phyloP scores from a whole-genome alignment of 2,113 vertebrate species.

The Mohoua ochrocephala region DNA sequence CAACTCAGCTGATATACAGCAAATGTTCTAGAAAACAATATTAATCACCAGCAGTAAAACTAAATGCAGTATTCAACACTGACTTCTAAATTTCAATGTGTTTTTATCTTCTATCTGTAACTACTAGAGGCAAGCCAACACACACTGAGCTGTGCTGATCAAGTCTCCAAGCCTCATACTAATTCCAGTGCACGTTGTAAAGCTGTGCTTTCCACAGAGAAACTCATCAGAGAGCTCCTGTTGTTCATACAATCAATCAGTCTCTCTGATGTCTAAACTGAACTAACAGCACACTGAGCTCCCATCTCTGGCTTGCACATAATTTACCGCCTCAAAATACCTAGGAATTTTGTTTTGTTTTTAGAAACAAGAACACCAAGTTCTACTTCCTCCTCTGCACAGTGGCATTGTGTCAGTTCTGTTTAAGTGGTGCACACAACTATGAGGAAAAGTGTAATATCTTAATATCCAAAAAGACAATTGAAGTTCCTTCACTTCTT shows the following conservation, averaged over 20 bases:
- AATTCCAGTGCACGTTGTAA: accelerated
- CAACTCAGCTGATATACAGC: not conserved
- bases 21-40: not conserved
- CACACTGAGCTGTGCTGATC: not conserved
- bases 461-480: not conserved
- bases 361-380: not conserved
- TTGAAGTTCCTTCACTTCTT: not conserved
- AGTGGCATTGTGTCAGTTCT: not conserved
- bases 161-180: not conserved
- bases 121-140: not conserved
- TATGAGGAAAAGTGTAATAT: not conserved
- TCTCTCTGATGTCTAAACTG: not conserved
- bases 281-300: not conserved
- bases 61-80: not conserved
- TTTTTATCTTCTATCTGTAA: not conserved
- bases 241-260: not conserved
- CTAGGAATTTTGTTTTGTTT: not conserved
- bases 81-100: not conserved
- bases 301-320: not conserved
- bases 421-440: not conserved
- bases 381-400: not conserved
- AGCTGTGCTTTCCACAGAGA: not conserved
- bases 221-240: not conserved
- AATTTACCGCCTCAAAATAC: not conserved
- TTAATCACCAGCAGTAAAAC: not conserved